Conservation (phyloP, 1,140 invertebrate species). For the Rhizoglyphus robini region DNA sequence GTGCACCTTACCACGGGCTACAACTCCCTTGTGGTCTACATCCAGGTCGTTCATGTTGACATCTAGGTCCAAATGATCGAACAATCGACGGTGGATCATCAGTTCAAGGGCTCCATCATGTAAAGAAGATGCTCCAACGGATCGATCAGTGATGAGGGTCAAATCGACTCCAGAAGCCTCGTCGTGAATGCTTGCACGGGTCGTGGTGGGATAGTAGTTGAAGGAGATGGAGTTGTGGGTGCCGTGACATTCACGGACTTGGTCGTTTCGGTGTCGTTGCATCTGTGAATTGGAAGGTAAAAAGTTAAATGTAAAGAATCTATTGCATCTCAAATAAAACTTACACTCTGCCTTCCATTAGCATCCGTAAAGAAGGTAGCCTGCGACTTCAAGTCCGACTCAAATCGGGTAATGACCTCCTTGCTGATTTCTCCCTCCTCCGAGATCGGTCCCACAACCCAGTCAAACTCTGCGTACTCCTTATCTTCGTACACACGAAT, state of each 20-base stretch:
- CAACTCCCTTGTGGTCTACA: conserved; percentile 50
- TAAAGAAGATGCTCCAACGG: conserved; percentile 69
- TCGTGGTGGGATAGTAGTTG: conserved; percentile 40
- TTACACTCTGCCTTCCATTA: conserved; percentile 43
- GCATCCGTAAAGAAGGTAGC: conserved; percentile 42
- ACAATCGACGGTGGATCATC: conserved; percentile 57
- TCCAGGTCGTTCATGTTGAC: conserved; percentile 73
- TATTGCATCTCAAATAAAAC: conserved; percentile 44
- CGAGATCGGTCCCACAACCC: conserved; percentile 85
- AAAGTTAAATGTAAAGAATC: conserved; percentile 29
- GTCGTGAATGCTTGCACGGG: conserved; percentile 29
- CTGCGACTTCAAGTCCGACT: conserved; percentile 31
- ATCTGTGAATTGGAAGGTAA: conserved; percentile 30
- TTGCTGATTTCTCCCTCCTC: conserved; percentile 39
- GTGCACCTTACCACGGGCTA: conserved; percentile 57
- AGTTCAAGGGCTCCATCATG: conserved; percentile 23
- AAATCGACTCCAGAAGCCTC: conserved; percentile 28
- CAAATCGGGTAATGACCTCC: conserved; percentile 40
- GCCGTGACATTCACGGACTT: neutral
- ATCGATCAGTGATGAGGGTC: conserved; percentile 57
- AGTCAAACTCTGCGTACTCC: conserved; percentile 64
- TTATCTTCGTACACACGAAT: conserved; percentile 55
- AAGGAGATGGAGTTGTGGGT: conserved; percentile 33
- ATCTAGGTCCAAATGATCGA: conserved; percentile 77
- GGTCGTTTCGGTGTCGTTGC: neutral